Base-by-base conservation (phyloP, 2,113 vertebrate species). In the Hylia prasina region DNA sequence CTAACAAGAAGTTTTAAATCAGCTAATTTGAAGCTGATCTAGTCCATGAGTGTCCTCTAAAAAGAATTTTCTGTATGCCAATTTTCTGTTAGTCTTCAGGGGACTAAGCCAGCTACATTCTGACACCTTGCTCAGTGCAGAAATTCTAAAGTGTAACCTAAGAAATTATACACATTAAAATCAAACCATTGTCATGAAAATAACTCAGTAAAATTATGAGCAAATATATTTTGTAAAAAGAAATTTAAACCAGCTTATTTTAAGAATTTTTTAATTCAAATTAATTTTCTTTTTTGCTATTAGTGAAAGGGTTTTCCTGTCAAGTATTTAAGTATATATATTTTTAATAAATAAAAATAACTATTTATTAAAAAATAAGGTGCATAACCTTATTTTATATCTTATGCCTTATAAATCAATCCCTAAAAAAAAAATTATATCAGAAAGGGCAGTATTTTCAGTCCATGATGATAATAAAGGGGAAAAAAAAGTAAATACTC, bases 161-260 rank as follows among this genome's bases (percentile, higher is more conserved):
- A 80, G 48, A 73, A 56, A 9, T 75, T 33, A n/a, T 4, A 9
- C 1, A 4, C 44, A 23, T 23, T 57, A 22, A 69, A 82, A 35
- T 21, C 14, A 82, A 70, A 31, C 1, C 6, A 21, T 24, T 42
- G 5, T 42, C 1, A 21, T 64, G 45, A 69, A 82, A 93, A 58
- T n/a, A 48, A 23, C 5, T 81, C 22, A 51, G 4, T 6, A 69
- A 72, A 60, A 45, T 58, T 58, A 54, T 40, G 5, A 16, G 7
- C 3, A 61, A 18, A 37, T 30, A 6, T 16, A 48, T 72, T 87
- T 63, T 5, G 25, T 17, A 37, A 16, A 37, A 17, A 40, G 2
- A 58, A 44, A 23, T 44, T 15, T 63, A 53, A 57, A 2, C 0
- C 2, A 51, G 7, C 1, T 24, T 33, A 4, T 7, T 71, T 79